phyloP scores from a whole-genome alignment of 2,797 vertebrate species.

The Amazonetta brasiliensis region DNA sequence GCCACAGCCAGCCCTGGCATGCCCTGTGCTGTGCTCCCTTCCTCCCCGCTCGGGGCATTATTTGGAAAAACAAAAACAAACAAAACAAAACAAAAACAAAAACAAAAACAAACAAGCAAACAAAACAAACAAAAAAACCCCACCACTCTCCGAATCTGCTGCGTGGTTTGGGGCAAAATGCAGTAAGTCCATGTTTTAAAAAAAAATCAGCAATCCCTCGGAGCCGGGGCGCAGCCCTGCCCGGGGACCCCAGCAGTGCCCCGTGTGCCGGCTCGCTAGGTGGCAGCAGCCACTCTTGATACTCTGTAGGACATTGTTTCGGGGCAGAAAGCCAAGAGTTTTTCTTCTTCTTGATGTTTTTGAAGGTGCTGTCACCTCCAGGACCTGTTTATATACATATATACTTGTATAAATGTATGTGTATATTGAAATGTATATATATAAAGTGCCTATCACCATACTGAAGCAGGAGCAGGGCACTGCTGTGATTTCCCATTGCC shows the following conservation, averaged over 20 bases:
- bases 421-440: too few relatives aligned
- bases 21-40: too few relatives aligned
- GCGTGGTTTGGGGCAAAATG: neutral
- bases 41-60: too few relatives aligned
- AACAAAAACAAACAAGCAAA: too few relatives aligned
- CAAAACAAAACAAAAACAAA: too few relatives aligned
- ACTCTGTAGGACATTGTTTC: neutral
- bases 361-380: neutral
- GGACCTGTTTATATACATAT: neutral
- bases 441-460: neutral
- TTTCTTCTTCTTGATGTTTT: neutral
- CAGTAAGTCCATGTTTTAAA: neutral
- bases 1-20: too few relatives aligned
- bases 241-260: neutral
- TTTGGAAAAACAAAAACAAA: too few relatives aligned
- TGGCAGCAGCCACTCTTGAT: constrained; percentile 34
- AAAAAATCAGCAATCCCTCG: neutral
- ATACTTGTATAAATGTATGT: too few relatives aligned
- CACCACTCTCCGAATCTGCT: neutral
- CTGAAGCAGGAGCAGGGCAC: fast-evolving
- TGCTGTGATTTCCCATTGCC: fast-evolving
- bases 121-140: neutral
- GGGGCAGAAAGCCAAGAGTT: fast-evolving
- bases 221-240: neutral
- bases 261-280: neutral